phyloP scores from a whole-genome alignment of 2,113 vertebrate species.

The Riparia riparia region DNA sequence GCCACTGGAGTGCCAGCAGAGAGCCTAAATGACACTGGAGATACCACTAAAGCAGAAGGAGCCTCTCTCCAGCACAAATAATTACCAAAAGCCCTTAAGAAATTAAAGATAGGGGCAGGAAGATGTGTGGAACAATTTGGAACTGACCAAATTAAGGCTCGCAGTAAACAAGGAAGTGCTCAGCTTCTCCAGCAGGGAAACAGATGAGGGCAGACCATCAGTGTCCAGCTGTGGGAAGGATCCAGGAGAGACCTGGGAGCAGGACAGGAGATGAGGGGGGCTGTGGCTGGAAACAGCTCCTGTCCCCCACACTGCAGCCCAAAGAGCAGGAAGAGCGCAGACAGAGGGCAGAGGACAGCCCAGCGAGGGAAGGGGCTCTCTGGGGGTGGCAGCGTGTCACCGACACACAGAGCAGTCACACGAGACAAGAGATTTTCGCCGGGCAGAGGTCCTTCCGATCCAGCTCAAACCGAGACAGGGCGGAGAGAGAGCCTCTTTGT shows the following conservation, averaged over 20 bases:
- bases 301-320: neutral
- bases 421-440: too few relatives aligned
- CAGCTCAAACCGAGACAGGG: too few relatives aligned
- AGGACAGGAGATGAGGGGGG: neutral
- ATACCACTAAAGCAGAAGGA: neutral
- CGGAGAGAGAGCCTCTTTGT: too few relatives aligned
- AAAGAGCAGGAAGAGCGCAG: neutral
- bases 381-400: neutral
- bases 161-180: neutral
- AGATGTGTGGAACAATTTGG: neutral
- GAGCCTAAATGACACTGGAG: neutral
- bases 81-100: neutral
- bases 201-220: rapidly evolving
- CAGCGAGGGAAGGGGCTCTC: neutral
- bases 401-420: too few relatives aligned
- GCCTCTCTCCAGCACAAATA: neutral
- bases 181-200: neutral
- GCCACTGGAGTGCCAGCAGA: neutral
- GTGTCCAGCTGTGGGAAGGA: rapidly evolving
- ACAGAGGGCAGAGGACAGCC: neutral
- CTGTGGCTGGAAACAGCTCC: neutral
- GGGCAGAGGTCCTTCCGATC: too few relatives aligned
- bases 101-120: neutral
- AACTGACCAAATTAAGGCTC: neutral
- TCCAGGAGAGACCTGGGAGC: neutral